Base-by-base conservation (phyloP, 2,888 invertebrate genomes). In the Pardosa pseudoannulata region DNA sequence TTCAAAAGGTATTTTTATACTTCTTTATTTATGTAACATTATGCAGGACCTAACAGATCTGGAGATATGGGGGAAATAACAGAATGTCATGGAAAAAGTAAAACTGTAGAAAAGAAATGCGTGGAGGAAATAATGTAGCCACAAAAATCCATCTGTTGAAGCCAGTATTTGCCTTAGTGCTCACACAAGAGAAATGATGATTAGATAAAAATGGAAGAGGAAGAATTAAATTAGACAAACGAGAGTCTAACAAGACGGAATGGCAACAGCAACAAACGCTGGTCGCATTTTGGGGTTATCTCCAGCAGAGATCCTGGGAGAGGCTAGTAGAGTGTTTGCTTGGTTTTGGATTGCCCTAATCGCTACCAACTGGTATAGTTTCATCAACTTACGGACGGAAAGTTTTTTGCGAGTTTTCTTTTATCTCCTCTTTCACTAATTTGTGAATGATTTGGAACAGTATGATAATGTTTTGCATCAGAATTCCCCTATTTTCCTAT, bases 201-300 rank as follows among this genome's bases (percentile, higher is more conserved):
- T 56, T 56, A 56, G 56, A 56, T 56, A 56, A 56, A 56, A n/a
- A 56, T 56, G 23, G 13, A 56, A 56, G 23, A 11, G 56, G 23
- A 23, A 23, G 23, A 56, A 56, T 56, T 56, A 56, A 56, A 56
- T 56, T 56, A 56, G 19, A 56, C 56, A 23, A 56, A 56, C 3
- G 56, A 23, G 56, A 56, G 11, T 23, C 11, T 56, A 56, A 56
- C 23, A 56, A 56, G 56, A 56, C 7, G 11, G 46, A 46, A 16
- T 56, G 56, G 56, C 56, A 56, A 56, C 56, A 46, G 16, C 5
- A 7, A 23, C 2, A 23, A 46, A 46, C 41, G 2, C 5, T 11
- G 46, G 36, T 36, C 56, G 23, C 56, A 3, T 19, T 56, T 56
- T 46, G 11, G 13, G 16, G 56, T 56, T 56, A 56, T 56, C 56